These are phyloP conservation scores for Carassius gibelio DNA, from an alignment of 2,113 vertebrate species.

Conservation along the genomic window DNA sequence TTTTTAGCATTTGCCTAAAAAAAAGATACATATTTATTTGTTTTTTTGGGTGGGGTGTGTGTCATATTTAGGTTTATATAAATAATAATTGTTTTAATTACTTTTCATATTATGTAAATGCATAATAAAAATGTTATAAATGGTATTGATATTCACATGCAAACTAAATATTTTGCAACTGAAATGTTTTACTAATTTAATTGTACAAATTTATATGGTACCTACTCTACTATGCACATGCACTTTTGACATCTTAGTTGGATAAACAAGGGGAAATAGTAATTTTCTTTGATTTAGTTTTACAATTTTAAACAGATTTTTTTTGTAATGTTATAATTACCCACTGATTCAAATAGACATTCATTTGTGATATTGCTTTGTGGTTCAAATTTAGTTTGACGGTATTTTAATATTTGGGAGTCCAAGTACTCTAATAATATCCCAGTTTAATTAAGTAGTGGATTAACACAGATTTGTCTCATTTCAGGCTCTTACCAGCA, in stretches of 20 bases:
- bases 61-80: not conserved
- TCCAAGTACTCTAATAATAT: not conserved
- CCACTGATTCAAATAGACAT: not conserved
- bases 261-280: no score
- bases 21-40: not conserved
- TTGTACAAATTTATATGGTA: not conserved
- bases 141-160: not conserved
- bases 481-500: constrained; percentile 75
- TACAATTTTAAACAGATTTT: not conserved
- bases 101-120: not conserved
- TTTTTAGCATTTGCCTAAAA: not conserved
- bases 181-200: not conserved
- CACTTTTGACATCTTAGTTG: not conserved
- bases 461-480: not conserved
- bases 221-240: not conserved
- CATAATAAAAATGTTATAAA: not conserved
- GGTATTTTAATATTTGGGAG: not conserved
- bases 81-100: not conserved
- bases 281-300: no score
- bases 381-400: not conserved
- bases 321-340: not conserved
- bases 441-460: not conserved
- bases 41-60: not conserved
- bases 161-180: not conserved
- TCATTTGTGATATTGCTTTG: not conserved